Evolutionary conservation across 2,797 vertebrate species (phyloP).

Genomic region (Sebastolobus alascanus): DNA sequence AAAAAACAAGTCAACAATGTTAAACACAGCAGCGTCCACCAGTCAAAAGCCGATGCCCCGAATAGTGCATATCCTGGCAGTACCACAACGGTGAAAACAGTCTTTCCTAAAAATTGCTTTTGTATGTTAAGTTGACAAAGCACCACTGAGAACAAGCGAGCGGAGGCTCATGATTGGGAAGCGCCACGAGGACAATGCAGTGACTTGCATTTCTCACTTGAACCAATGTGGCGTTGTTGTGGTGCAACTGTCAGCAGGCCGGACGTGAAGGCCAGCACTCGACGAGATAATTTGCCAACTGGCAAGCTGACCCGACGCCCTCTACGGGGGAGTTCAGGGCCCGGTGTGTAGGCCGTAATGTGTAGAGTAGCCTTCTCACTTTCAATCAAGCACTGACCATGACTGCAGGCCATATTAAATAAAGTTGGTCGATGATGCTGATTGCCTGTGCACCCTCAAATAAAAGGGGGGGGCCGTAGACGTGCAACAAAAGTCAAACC

Average conservation of each 20-base stretch:
- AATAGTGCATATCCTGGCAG: slow-evolving; percentile 5
- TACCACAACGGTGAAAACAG: background rate
- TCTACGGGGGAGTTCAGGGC: background rate
- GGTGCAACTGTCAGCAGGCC: slow-evolving; percentile 21
- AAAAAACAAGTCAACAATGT: background rate
- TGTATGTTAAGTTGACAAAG: slow-evolving; percentile 1
- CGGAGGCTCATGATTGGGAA: background rate
- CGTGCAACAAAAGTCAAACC: background rate
- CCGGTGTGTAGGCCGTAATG: background rate
- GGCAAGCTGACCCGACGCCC: slow-evolving; percentile 25
- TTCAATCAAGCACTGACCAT: slow-evolving; percentile 7
- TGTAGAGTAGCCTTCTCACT: background rate
- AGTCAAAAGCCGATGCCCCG: background rate
- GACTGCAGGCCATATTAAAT: background rate
- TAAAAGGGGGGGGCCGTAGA: background rate
- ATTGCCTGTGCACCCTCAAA: background rate
- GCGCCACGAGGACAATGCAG: slow-evolving; percentile 10
- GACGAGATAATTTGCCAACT: slow-evolving; percentile 25
- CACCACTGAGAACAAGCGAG: background rate
- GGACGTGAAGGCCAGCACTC: slow-evolving; percentile 15
- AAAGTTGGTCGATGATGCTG: background rate
- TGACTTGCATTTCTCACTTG: slow-evolving; percentile 28
- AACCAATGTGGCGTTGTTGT: slow-evolving; percentile 11
- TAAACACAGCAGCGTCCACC: background rate
- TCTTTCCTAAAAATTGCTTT: slow-evolving; percentile 9